Conservation (phyloP, 1,140 invertebrate genomes). For the Papilio polytes region DNA sequence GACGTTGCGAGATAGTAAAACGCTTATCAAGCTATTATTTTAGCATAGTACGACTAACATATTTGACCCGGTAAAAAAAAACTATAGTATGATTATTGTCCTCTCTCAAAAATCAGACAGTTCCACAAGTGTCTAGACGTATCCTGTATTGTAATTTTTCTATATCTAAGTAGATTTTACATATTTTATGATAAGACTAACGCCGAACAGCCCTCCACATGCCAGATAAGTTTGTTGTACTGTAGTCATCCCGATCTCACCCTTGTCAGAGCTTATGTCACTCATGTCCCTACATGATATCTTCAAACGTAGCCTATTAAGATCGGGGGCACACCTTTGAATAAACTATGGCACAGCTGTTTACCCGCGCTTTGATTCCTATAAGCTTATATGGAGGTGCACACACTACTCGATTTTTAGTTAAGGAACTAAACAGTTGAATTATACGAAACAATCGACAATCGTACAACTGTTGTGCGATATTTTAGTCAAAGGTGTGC, state of each 20-base stretch:
- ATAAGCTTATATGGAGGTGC: no score
- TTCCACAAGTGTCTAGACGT: no score
- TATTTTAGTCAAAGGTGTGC: no score
- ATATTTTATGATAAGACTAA: not conserved
- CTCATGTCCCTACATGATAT: not conserved
- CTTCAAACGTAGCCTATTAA: not conserved
- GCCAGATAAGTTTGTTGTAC: not conserved
- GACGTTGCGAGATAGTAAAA: not conserved
- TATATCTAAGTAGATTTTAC: not conserved
- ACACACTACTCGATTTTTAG: no score
- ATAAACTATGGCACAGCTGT: no score
- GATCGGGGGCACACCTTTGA: no score
- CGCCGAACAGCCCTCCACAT: not conserved
- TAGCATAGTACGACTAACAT: not conserved
- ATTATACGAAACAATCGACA: no score
- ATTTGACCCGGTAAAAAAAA: not conserved
- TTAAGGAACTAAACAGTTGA: no score
- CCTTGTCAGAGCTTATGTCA: not conserved
- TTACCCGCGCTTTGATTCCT: no score
- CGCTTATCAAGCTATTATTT: slow-evolving; percentile 10
- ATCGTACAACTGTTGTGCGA: no score
- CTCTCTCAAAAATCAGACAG: not conserved
- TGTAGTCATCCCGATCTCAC: not conserved
- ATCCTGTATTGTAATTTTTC: not conserved
- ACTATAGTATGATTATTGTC: not conserved